phyloP scores from a whole-genome alignment of 2,113 vertebrate species.

The Peromyscus leucopus region DNA sequence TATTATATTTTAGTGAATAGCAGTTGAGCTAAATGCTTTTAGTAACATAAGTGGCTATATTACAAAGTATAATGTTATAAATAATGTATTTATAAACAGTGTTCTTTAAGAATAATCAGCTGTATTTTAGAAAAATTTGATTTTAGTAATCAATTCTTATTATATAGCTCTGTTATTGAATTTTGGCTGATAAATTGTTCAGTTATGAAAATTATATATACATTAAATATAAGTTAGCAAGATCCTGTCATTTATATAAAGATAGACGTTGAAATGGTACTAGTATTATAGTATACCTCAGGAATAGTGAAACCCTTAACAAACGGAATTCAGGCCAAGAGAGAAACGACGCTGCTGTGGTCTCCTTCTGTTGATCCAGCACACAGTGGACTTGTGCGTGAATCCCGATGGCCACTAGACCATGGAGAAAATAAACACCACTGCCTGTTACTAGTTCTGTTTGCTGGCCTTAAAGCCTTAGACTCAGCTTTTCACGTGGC shows the following conservation, averaged over 20 bases:
- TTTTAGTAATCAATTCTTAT: conserved; percentile 61
- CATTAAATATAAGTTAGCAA: conserved; percentile 40
- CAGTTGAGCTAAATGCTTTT: background rate
- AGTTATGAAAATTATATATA: conserved; percentile 40
- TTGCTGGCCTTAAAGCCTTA: background rate
- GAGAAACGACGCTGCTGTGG: background rate
- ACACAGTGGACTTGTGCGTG: background rate
- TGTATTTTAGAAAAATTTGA: conserved; percentile 54
- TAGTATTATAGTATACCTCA: conserved; percentile 24
- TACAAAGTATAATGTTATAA: conserved; percentile 25
- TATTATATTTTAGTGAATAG: conserved; percentile 50
- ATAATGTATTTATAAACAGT: conserved; percentile 49
- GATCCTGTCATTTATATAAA: conserved; percentile 54
- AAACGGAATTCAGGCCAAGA: conserved; percentile 38
- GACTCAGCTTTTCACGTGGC: background rate
- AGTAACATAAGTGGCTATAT: conserved; percentile 18
- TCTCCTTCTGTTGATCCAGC: background rate
- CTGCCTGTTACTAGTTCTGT: background rate
- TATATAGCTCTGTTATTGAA: conserved; percentile 39
- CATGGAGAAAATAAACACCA: background rate
- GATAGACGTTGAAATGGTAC: background rate
- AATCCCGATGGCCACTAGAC: background rate
- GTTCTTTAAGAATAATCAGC: conserved; percentile 21
- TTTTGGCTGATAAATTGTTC: conserved; percentile 55
- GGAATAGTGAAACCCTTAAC: conserved; percentile 12